Evolutionary conservation across 2,888 invertebrate species (phyloP).

Genomic region (Patella caerulea): DNA sequence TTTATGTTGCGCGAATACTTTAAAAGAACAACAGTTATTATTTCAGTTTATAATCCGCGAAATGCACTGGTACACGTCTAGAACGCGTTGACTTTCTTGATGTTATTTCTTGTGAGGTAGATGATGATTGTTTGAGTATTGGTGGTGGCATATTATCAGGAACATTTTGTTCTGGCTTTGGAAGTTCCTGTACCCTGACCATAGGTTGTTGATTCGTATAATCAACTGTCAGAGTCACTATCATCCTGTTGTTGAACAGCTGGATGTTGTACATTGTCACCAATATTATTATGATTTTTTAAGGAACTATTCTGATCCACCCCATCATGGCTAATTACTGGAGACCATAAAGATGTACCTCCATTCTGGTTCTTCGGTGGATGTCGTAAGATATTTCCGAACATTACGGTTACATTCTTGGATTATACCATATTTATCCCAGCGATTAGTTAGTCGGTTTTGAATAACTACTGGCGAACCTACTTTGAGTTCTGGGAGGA

Average conservation of each 20-base stretch:
- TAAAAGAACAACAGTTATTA: background rate
- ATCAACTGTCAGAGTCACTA: background rate
- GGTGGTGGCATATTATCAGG: no score
- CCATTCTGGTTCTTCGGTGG: background rate
- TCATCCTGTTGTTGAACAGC: background rate
- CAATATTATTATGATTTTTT: background rate
- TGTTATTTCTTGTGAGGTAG: background rate
- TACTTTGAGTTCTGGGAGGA: background rate
- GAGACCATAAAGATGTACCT: background rate
- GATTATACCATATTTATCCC: slow-evolving; percentile 2
- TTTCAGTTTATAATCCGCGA: background rate
- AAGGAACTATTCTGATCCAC: background rate
- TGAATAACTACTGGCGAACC: background rate
- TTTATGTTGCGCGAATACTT: no score
- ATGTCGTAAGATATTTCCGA: background rate
- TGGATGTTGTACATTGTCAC: background rate
- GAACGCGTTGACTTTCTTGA: background rate
- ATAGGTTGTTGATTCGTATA: background rate
- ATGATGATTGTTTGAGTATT: no score
- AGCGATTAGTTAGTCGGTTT: background rate
- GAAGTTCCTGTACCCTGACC: background rate
- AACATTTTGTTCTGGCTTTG: no score
- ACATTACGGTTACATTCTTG: background rate
- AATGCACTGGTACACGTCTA: background rate
- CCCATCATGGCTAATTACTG: background rate